Evolutionary conservation across 30 jellyfish, hydroid and myxozoan genomes (phyloP), one percentile per base, ranked within the genome.

Genomic region (Aurelia sp.): DNA sequence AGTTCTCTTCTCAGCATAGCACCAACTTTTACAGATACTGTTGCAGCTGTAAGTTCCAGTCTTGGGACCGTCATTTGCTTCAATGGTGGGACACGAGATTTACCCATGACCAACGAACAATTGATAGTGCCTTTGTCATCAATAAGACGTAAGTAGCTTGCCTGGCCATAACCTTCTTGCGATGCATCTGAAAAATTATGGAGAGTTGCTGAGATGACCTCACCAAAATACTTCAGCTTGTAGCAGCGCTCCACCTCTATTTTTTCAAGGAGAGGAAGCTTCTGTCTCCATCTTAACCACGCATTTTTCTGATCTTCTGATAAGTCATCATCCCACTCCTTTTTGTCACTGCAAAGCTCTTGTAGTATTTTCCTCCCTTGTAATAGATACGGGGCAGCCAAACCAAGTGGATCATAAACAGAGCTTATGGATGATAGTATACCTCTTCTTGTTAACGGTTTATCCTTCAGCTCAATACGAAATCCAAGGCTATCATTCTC

Each of bases 1-100:
- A 86, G 40, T 86, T 86, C 95, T 47, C 58, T 86, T 63, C 48
- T 35, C 47, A 86, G 50, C 30, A 72, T 55, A 60, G 64, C 84
- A 41, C 33, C 59, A 62, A 74, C 4, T 73, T 73, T 70, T 27
- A 73, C 79, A 12, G 88, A 81, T 50, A 73, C 78, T 20, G 63
- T 89, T 85, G 94, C 94, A 31, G 94, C 94, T 20, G 78, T 44
- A 55, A 74, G 94, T 58, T 84, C 89, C 79, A 55, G 57, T 80
- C 92, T 73, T 33, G 94, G 94, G 22, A 85, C 60, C 73, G 89
- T 67, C 53, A 19, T 57, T 16, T 73, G 74, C 53, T 81, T 73
- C 60, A 37, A 55, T 17, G 92, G 90, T 17, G 90, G 74, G 41
- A 80, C 82, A 30, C 76, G 44, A 16, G 89, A 86, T 85, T 76